phyloP scores from a whole-genome alignment of 2,113 vertebrate genomes.

The Elephantulus edwardii region DNA sequence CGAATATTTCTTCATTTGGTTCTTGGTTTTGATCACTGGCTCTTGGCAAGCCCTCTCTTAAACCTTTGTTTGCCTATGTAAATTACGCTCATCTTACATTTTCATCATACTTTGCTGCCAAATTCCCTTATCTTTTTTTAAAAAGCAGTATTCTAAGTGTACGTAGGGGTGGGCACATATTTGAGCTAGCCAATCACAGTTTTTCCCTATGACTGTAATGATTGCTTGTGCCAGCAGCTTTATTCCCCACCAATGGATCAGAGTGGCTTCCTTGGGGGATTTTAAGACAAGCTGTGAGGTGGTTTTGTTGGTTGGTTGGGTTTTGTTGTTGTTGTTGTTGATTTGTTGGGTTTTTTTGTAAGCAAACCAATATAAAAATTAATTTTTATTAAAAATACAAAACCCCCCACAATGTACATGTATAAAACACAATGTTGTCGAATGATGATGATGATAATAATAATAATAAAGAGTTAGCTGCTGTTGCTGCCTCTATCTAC shows the following conservation, averaged over 20 bases:
- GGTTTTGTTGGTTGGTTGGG: too few relatives aligned
- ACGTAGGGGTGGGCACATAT: too few relatives aligned
- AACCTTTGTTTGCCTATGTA: not conserved
- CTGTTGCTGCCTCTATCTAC: too few relatives aligned
- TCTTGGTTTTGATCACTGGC: not conserved
- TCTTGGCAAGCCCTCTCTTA: not conserved
- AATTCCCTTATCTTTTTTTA: not conserved
- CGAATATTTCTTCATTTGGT: not conserved
- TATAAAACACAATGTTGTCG: too few relatives aligned
- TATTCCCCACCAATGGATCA: not conserved
- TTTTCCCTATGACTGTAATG: not conserved
- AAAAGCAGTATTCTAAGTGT: not conserved
- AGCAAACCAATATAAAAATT: too few relatives aligned
- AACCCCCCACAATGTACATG: too few relatives aligned
- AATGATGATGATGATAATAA: too few relatives aligned
- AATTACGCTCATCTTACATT: not conserved
- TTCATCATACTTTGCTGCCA: not conserved
- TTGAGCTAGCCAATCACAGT: not conserved
- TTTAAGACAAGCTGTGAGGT: not conserved
- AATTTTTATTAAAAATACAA: too few relatives aligned
- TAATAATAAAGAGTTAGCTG: too few relatives aligned
- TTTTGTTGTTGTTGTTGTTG: too few relatives aligned
- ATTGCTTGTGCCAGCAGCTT: fast-evolving
- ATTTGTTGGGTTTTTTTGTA: too few relatives aligned
- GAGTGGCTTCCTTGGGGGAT: not conserved